Conservation (phyloP, 2,797 vertebrate genomes). For the Anableps anableps region DNA sequence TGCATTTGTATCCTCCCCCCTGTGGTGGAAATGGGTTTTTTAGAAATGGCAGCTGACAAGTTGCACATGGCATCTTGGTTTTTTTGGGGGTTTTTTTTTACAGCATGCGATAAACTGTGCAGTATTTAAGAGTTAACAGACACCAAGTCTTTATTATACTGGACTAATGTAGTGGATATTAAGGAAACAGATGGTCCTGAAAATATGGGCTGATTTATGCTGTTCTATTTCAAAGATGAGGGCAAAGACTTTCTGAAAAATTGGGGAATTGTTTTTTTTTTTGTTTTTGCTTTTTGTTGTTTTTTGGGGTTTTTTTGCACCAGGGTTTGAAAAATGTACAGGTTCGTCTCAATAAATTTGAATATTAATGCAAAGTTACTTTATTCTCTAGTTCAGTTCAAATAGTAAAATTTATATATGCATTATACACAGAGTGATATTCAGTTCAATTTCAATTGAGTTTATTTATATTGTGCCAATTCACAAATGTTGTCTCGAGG, state of each 20-base stretch:
- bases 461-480: no score
- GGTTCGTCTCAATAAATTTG: background rate
- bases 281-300: no score
- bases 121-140: background rate
- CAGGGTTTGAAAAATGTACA: background rate
- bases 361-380: background rate
- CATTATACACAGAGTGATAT: background rate
- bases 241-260: background rate
- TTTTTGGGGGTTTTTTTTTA: background rate
- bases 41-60: conserved; percentile 9
- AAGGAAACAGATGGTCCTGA: background rate
- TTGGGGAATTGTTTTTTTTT: background rate
- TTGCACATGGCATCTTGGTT: conserved; percentile 1
- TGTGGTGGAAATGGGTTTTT: conserved; percentile 9
- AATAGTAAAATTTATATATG: background rate
- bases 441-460: no score
- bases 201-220: background rate
- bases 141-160: background rate
- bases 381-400: background rate
- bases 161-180: background rate
- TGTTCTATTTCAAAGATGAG: background rate
- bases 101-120: conserved; percentile 15
- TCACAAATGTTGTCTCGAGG: no score
- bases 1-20: conserved; percentile 8
- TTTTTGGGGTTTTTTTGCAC: no score